phyloP scores from a whole-genome alignment of 2,888 invertebrate species.

The Brachypalpus laphriformis region DNA sequence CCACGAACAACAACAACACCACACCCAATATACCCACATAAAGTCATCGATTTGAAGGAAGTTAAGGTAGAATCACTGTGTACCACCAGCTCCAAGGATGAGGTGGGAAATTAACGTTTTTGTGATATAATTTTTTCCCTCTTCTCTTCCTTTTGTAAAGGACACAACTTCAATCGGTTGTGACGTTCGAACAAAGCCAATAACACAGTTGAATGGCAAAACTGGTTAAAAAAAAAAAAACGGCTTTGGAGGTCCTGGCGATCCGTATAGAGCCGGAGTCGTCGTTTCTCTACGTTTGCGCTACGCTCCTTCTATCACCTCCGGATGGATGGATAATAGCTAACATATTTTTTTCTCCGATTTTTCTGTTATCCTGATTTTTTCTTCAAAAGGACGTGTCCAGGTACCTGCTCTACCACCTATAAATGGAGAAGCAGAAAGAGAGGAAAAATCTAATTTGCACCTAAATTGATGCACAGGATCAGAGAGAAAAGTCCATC shows the following conservation, averaged over 20 bases:
- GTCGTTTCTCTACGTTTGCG: slow-evolving; percentile 53
- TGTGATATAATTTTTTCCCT: slow-evolving; percentile 54
- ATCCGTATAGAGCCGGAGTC: slow-evolving; percentile 19
- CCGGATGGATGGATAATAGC: slow-evolving; percentile 71
- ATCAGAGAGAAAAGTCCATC: slow-evolving; percentile 74
- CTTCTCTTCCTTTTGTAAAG: slow-evolving; percentile 24
- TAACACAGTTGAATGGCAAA: slow-evolving; percentile 70
- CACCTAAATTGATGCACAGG: slow-evolving; percentile 76
- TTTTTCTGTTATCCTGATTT: slow-evolving; percentile 60
- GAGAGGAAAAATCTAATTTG: slow-evolving; percentile 75
- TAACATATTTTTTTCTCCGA: slow-evolving; percentile 66
- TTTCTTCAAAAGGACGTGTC: slow-evolving; percentile 52
- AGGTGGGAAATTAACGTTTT: slow-evolving; percentile 72
- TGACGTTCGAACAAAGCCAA: slow-evolving; percentile 74
- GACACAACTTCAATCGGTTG: slow-evolving; percentile 72
- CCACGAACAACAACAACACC: slow-evolving; percentile 31
- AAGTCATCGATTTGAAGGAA: slow-evolving; percentile 55
- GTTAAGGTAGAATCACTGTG: slow-evolving; percentile 25
- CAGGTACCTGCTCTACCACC: slow-evolving; percentile 32
- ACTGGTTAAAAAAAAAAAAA: slow-evolving; percentile 23
- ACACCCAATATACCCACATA: slow-evolving; percentile 17
- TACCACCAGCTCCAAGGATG: slow-evolving; percentile 38
- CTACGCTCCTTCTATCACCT: slow-evolving; percentile 53
- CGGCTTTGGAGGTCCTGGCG: slow-evolving; percentile 31
- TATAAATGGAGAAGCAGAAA: neutral